A percentile compares a stretch with the other conserved stretches of the same genome.
Evolutionary conservation across 1,140 invertebrate species (phyloP).

Genomic region (Drosophila sechellia): DNA sequence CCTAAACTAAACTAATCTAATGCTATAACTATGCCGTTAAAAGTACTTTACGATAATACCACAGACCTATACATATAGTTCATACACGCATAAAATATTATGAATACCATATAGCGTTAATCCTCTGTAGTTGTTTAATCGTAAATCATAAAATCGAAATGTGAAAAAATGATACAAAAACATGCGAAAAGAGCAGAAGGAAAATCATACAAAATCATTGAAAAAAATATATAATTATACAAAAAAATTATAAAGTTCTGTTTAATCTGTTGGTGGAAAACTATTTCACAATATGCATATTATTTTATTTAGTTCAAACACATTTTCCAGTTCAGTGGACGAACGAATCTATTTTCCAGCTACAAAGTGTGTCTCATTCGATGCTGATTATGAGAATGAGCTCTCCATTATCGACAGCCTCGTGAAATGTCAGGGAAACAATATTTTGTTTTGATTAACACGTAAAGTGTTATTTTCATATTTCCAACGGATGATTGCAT

Average conservation of each 20-base stretch:
- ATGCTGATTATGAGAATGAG: slow-evolving; percentile 7
- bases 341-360: too few relatives aligned
- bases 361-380: slow-evolving; percentile 21
- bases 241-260: slow-evolving; percentile 49
- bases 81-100: slow-evolving; percentile 68
- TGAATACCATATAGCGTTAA: slow-evolving; percentile 78
- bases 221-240: slow-evolving; percentile 79
- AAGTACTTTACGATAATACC: slow-evolving; percentile 66
- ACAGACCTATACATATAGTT: slow-evolving; percentile 61
- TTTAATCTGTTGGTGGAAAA: slow-evolving; percentile 5
- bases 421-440: slow-evolving; percentile 4
- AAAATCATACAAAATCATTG: slow-evolving; percentile 54
- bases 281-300: too few relatives aligned
- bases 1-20: slow-evolving; percentile 73
- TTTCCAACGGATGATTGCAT: slow-evolving; percentile 19
- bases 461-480: slow-evolving; percentile 13
- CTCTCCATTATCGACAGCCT: slow-evolving; percentile 1
- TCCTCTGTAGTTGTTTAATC: slow-evolving; percentile 80
- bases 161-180: slow-evolving; percentile 44
- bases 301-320: too few relatives aligned
- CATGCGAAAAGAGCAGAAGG: slow-evolving; percentile 31
- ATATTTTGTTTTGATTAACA: slow-evolving; percentile 18
- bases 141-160: slow-evolving; percentile 62
- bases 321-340: too few relatives aligned
- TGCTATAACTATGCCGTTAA: slow-evolving; percentile 72